These are phyloP conservation scores for Crocodylus rhombifer DNA, from an alignment of 2,797 vertebrate species.

Conservation along the genomic window DNA sequence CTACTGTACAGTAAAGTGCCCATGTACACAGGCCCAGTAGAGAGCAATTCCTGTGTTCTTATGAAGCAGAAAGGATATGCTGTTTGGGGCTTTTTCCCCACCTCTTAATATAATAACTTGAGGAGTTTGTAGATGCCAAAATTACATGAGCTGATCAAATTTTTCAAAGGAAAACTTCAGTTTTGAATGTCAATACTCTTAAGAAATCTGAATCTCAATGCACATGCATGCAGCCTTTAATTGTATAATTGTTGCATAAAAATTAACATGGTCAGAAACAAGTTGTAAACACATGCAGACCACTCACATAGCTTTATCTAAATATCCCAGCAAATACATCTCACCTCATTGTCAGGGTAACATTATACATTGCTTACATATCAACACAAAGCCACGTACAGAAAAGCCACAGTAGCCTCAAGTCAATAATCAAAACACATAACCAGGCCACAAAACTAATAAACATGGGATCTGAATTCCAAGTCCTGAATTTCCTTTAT, in stretches of 20 bases:
- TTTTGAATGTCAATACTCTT: too few species aligned
- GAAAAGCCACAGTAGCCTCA: neutral
- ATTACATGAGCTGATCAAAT: neutral
- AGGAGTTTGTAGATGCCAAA: constrained; percentile 53
- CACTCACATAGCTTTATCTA: neutral
- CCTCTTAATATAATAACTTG: constrained; percentile 54
- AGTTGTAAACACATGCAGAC: neutral
- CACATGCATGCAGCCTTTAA: neutral
- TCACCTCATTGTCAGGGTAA: neutral
- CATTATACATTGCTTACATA: neutral
- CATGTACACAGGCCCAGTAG: too few species aligned
- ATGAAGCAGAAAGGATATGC: too few species aligned
- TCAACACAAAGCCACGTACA: neutral
- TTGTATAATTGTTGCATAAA: neutral
- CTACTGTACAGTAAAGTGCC: too few species aligned
- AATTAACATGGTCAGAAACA: neutral
- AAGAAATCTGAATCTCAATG: neutral
- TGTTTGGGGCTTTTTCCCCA: too few species aligned
- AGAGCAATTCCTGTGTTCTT: too few species aligned
- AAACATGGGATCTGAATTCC: neutral
- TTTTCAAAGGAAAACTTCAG: neutral
- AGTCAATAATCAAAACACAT: too few species aligned
- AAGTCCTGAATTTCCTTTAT: too few species aligned
- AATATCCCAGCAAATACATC: too few species aligned
- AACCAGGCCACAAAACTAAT: neutral